Percentiles rank a stretch among this genome's conserved stretches.
These are phyloP conservation scores for Galerucella calmariensis DNA, from an alignment of 2,888 invertebrate species.

Conservation along the genomic window DNA sequence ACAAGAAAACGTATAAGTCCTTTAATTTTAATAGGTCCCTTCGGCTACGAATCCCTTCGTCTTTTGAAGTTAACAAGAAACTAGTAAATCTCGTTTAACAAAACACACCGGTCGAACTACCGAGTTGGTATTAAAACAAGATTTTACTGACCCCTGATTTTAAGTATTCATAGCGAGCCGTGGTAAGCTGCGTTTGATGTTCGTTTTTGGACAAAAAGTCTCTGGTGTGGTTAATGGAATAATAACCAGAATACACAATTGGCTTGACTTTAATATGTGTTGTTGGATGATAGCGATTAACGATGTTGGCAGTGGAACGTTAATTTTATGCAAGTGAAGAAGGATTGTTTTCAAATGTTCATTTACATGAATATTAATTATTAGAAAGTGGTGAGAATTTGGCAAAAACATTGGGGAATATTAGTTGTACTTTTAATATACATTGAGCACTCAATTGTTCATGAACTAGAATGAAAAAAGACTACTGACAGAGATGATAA, in stretches of 20 bases:
- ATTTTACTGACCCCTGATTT: not conserved
- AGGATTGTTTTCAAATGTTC: too few species aligned
- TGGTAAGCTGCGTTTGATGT: not conserved
- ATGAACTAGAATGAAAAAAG: too few species aligned
- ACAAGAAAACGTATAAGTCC: not conserved
- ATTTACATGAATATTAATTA: too few species aligned
- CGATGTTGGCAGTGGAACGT: not conserved
- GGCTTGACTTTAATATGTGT: not conserved
- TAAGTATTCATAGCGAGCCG: not conserved
- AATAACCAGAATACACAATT: not conserved
- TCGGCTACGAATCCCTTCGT: not conserved
- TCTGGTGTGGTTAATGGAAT: not conserved
- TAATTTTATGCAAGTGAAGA: too few species aligned
- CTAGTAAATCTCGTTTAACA: not conserved
- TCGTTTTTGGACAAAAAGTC: not conserved
- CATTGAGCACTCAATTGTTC: too few species aligned
- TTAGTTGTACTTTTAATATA: too few species aligned
- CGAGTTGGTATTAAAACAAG: not conserved
- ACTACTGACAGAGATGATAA: too few species aligned
- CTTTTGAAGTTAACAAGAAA: not conserved
- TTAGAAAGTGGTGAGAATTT: too few species aligned
- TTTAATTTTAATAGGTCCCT: not conserved
- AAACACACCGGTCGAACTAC: not conserved
- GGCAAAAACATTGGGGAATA: too few species aligned
- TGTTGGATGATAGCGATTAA: not conserved